Percentiles rank a stretch among this genome's conserved stretches.
Conservation (phyloP, 2,113 vertebrate species). For the Macaca fascicularis region T2T-MFA8v1.1 NC_088379.1:28026501-28027000, state of each 20-base stretch:
- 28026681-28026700: neutral
- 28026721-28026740: neutral
- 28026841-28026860: neutral
- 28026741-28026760: neutral
- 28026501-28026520: rapidly evolving
- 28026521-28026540: neutral
- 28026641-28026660: neutral
- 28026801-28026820: neutral
- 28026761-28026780: neutral
- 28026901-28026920: neutral
- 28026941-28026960: neutral
- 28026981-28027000: neutral
- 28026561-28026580: neutral
- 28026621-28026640: neutral
- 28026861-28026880: neutral
- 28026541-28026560: neutral
- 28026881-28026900: neutral
- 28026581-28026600: neutral
- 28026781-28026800: neutral
- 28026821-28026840: neutral
- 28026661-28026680: neutral
- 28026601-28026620: neutral
- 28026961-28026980: neutral
- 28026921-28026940: neutral
- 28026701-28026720: neutral